A percentile compares a stretch with the other conserved stretches of the same genome.
phyloP scores from a whole-genome alignment of 92 coral and sea anemone genomes.

The Anthopleura xanthogrammica region DNA sequence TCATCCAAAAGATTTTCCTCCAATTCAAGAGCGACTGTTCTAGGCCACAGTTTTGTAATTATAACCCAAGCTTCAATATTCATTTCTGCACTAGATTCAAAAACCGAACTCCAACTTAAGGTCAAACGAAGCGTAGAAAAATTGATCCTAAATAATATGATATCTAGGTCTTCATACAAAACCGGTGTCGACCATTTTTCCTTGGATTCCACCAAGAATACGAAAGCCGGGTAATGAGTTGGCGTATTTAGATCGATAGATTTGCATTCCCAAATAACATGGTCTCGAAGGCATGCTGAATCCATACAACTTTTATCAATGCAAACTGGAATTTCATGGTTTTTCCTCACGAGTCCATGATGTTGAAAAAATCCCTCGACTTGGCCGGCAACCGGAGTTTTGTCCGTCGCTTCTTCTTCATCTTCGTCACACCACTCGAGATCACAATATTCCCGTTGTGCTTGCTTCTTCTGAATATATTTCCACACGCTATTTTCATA shows the following conservation, averaged over 20 bases:
- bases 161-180: slow-evolving; percentile 46
- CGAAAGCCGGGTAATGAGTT: slow-evolving; percentile 59
- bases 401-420: slow-evolving; percentile 7
- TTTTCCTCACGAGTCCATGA: slow-evolving; percentile 11
- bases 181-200: slow-evolving; percentile 24
- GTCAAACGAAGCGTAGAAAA: slow-evolving; percentile 33
- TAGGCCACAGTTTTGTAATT: slow-evolving; percentile 32
- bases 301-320: slow-evolving; percentile 46
- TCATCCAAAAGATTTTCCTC: slow-evolving; percentile 59
- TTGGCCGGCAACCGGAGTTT: background rate
- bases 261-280: slow-evolving; percentile 22
- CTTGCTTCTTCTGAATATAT: slow-evolving; percentile 23
- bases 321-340: slow-evolving; percentile 8
- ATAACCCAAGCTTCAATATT: slow-evolving; percentile 66
- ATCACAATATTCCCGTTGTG: slow-evolving; percentile 18
- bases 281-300: slow-evolving; percentile 35
- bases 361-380: slow-evolving; percentile 5
- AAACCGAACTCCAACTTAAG: slow-evolving; percentile 12
- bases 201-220: slow-evolving; percentile 51
- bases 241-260: slow-evolving; percentile 4
- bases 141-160: slow-evolving; percentile 39
- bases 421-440: slow-evolving; percentile 6
- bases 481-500: slow-evolving; percentile 58
- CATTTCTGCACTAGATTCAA: slow-evolving; percentile 11
- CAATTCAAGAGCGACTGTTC: slow-evolving; percentile 16